Evolutionary conservation across 2,888 invertebrate genomes (phyloP).

Genomic region (Heliconius ismenius): DNA sequence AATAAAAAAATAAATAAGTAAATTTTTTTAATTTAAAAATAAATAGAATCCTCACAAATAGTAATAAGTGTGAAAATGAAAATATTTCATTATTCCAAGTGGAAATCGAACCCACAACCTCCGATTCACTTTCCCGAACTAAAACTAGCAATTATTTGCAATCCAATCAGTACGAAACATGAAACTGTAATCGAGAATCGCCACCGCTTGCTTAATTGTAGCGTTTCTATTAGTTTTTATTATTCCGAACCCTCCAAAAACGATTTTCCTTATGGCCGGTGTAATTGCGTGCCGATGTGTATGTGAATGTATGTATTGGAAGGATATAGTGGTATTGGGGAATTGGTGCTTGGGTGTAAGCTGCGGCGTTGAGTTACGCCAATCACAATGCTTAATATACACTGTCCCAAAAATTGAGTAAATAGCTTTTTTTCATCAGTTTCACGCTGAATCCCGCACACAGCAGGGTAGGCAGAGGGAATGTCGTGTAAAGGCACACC

Average conservation of each 20-base stretch:
- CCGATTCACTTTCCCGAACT: background rate
- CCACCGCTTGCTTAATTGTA: constrained; percentile 50
- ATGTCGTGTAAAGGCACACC: too few relatives aligned
- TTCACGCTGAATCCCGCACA: too few relatives aligned
- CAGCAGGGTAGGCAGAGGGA: too few relatives aligned
- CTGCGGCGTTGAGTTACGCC: background rate
- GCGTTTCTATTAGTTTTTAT: constrained; percentile 57
- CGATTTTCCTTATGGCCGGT: constrained; percentile 52
- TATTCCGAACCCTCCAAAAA: constrained; percentile 48
- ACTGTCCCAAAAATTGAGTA: too few relatives aligned
- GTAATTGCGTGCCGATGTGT: constrained; percentile 50
- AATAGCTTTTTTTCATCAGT: too few relatives aligned
- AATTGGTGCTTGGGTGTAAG: background rate
- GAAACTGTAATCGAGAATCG: constrained; percentile 48
- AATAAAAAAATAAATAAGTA: too few relatives aligned
- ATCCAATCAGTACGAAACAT: constrained; percentile 19
- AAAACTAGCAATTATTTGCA: constrained; percentile 4
- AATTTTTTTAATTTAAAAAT: too few relatives aligned
- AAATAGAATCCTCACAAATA: too few relatives aligned
- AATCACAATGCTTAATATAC: background rate
- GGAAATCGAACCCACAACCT: background rate
- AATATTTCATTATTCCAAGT: background rate
- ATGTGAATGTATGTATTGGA: constrained; percentile 25
- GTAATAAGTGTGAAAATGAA: background rate
- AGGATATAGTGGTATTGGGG: background rate